These are phyloP conservation scores for Apodemia mormo DNA, from an alignment of 2,888 invertebrate species.

Conservation along the genomic window DNA sequence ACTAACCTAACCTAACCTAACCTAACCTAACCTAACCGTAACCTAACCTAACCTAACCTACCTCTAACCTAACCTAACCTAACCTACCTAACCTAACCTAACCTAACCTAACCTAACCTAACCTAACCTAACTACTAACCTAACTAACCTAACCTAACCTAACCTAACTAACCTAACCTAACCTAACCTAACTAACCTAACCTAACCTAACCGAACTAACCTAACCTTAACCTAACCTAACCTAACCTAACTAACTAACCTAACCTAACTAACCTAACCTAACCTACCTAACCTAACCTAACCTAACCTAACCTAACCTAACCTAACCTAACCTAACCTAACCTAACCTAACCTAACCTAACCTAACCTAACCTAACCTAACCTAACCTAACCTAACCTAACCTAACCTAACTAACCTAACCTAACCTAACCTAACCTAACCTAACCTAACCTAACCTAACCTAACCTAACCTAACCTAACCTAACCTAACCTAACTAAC, in stretches of 20 bases:
- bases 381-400: constrained; percentile 15
- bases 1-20: constrained; percentile 35
- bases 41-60: no score
- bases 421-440: constrained; percentile 24
- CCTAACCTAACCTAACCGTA: constrained; percentile 37
- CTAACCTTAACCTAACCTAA: constrained; percentile 36
- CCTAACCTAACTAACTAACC: constrained; percentile 34
- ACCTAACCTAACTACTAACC: no score
- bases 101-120: no score
- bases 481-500: constrained; percentile 32
- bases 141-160: constrained; percentile 36
- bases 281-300: no score
- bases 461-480: constrained; percentile 32
- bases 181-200: constrained; percentile 33
- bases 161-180: constrained; percentile 23
- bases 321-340: constrained; percentile 24
- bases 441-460: constrained; percentile 32
- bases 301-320: constrained; percentile 25
- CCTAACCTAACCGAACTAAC: constrained; percentile 42
- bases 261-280: no score
- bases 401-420: constrained; percentile 20
- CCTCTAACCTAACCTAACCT: no score
- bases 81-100: no score
- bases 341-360: constrained; percentile 24
- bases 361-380: constrained; percentile 23